Conservation (phyloP, 2,113 vertebrate genomes). For the Bubalus kerabau region DNA sequence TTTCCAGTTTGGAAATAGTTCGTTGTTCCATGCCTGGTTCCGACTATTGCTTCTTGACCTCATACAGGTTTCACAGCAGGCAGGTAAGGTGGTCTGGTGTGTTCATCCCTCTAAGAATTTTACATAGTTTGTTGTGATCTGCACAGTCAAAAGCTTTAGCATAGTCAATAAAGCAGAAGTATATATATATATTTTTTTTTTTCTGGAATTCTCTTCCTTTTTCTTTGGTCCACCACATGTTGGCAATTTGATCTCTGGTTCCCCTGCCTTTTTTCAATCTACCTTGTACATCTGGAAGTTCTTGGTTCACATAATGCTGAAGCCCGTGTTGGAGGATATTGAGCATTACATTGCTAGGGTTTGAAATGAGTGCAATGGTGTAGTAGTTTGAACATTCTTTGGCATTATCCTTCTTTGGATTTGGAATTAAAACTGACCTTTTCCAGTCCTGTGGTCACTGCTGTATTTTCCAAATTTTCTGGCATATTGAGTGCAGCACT, state of each 20-base stretch:
- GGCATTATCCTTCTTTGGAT: not conserved
- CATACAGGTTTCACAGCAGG: not conserved
- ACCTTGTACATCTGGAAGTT: not conserved
- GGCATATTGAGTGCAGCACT: not conserved
- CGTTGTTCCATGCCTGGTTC: not conserved
- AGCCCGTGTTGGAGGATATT: rapidly evolving
- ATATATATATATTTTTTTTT: not conserved
- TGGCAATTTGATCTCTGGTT: not conserved
- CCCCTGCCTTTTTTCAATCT: not conserved
- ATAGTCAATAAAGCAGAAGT: not conserved
- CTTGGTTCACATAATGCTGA: not conserved
- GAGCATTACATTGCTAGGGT: not conserved
- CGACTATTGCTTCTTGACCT: not conserved
- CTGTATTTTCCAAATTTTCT: not conserved
- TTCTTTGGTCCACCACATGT: not conserved
- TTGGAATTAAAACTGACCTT: not conserved
- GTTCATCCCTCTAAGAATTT: not conserved
- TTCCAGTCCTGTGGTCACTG: not conserved
- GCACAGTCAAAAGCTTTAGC: not conserved
- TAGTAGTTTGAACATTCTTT: not conserved
- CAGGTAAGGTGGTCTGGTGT: not conserved
- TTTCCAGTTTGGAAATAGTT: not conserved
- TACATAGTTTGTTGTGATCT: not conserved
- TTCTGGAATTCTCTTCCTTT: not conserved
- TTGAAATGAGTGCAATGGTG: not conserved